phyloP scores from a whole-genome alignment of 2,888 invertebrate genomes.

The Acronicta psi region DNA sequence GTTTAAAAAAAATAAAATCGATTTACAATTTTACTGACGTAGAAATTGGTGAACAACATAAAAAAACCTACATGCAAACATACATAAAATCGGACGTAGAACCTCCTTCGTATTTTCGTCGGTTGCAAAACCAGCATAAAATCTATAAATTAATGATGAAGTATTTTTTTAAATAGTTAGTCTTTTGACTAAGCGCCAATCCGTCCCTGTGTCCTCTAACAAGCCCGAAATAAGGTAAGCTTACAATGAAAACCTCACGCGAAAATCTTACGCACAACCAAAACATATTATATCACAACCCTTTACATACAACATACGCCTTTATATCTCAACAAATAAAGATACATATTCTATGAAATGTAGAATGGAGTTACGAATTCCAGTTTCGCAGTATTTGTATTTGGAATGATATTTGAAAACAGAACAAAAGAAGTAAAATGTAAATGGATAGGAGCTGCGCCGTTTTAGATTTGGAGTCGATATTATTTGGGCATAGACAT shows the following conservation, averaged over 20 bases:
- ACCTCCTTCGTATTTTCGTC: too few relatives aligned
- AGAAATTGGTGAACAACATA: too few relatives aligned
- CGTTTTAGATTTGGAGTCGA: neutral
- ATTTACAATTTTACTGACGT: too few relatives aligned
- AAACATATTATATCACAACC: slow-evolving; percentile 37
- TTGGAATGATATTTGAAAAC: slow-evolving; percentile 38
- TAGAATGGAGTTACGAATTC: neutral
- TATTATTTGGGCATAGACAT: neutral
- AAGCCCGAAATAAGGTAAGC: slow-evolving; percentile 54
- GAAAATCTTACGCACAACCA: slow-evolving; percentile 40
- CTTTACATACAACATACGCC: slow-evolving; percentile 13
- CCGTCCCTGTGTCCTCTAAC: slow-evolving; percentile 46
- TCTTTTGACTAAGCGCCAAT: neutral
- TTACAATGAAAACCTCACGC: slow-evolving; percentile 54
- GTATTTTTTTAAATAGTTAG: too few relatives aligned
- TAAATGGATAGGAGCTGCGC: neutral
- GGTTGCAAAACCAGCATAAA: too few relatives aligned
- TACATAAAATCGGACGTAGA: too few relatives aligned
- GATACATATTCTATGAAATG: neutral
- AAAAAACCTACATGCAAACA: too few relatives aligned
- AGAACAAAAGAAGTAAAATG: slow-evolving; percentile 21
- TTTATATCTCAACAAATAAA: neutral
- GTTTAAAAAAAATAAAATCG: too few relatives aligned
- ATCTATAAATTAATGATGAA: too few relatives aligned
- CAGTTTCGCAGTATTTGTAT: slow-evolving; percentile 9